phyloP scores from a whole-genome alignment of 1,140 invertebrate species.

The Penaeus japonicus region DNA sequence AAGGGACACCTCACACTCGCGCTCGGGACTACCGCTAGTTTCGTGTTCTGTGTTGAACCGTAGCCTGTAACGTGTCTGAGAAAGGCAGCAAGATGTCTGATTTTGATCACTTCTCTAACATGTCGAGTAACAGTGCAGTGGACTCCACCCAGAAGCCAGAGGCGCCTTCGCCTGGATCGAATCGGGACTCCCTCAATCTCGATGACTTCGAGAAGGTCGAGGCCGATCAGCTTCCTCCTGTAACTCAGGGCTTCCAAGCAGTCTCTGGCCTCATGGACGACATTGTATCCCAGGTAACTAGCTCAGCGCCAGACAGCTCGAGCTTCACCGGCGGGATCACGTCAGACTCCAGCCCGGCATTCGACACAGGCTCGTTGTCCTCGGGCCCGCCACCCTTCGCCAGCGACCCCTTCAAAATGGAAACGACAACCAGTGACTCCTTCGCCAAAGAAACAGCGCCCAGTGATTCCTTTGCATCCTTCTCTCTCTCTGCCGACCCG shows the following conservation, averaged over 20 bases:
- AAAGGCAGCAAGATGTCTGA: slow-evolving; percentile 20
- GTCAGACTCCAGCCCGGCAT: background rate
- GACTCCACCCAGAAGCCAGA: slow-evolving; percentile 76
- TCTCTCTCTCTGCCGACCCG: background rate
- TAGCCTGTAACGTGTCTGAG: no score
- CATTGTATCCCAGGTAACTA: background rate
- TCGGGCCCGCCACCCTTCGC: background rate
- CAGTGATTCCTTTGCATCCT: background rate
- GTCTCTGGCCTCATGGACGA: slow-evolving; percentile 13
- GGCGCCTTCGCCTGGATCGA: slow-evolving; percentile 72
- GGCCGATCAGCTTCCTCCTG: slow-evolving; percentile 49
- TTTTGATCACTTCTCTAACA: slow-evolving; percentile 22
- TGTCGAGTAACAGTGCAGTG: background rate
- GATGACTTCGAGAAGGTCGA: slow-evolving; percentile 59
- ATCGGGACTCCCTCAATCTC: slow-evolving; percentile 56
- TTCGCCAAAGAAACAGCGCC: background rate
- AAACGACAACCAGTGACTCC: background rate
- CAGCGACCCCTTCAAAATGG: background rate
- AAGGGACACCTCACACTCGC: no score
- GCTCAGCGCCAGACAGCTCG: background rate
- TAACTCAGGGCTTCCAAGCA: background rate
- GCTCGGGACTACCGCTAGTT: no score
- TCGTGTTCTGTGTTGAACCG: no score
- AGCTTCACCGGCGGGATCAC: background rate
- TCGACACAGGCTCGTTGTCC: background rate